Base-by-base conservation (phyloP, 2,113 vertebrate genomes). In the Scartelaos histophorus region DNA sequence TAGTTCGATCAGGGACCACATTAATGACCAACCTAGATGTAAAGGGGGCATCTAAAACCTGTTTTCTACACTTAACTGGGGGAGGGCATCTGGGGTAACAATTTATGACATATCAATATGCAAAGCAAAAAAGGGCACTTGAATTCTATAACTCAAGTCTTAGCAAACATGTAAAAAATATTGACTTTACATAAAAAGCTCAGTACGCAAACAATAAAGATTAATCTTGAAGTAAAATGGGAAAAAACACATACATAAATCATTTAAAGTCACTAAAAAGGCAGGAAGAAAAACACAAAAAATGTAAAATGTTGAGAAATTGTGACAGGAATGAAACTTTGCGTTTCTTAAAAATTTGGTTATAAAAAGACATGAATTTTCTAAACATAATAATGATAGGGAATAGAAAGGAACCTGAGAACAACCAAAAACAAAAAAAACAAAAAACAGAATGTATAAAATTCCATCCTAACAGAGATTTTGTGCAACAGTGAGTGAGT, bases 1-100 rank as follows among this genome's bases (percentile, higher is more conserved):
- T 90, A 90, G 82, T 83, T 91, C 82, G 83, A 82, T 82, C 82
- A 81, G 79, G 85, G 83, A 83, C 78, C 61, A 72, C 73, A 86
- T 86, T 85, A 82, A 88, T 82, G 81, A 86, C 76, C 85, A 90
- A 75, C 86, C 86, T 88, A 76, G 85, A 85, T 90, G 85, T 82
- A 80, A 66, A 58, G 56, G 78, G 76, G 82, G 85, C 82, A 19
- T 61, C 61, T 19, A 19, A 51, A 34, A 34, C 34, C 19, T n/a
- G n/a, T 57, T n/a, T 64, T 64, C 17, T 12, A 38, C 17, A 64
- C 34, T 64, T 38, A 38, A 43, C 61, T 34, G 24, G 24, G 16
- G 58, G 56, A 25, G n/a, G 56, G 56, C 22, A 58, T 25, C 15
- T 17, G 25, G 16, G 13, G 25, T 34, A 15, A 16, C 58, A 61